Conservation (phyloP, 1,140 invertebrate genomes). For the Cyclargus thomasi region DNA sequence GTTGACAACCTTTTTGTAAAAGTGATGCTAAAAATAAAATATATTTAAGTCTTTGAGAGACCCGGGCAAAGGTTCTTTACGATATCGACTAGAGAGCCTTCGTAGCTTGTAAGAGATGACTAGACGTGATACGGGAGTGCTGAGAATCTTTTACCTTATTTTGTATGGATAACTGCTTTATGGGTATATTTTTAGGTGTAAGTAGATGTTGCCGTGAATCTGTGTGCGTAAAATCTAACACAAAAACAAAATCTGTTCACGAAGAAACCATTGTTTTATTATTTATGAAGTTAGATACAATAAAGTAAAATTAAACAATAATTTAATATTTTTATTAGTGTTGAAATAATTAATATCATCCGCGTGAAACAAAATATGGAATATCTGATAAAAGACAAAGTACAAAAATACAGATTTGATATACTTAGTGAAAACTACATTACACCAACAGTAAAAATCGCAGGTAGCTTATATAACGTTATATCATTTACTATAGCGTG, state of each 20-base stretch:
- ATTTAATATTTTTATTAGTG: too few relatives aligned
- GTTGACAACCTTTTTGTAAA: slow-evolving; percentile 19
- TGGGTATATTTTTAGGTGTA: background rate
- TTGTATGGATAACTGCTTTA: background rate
- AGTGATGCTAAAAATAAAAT: slow-evolving; percentile 10
- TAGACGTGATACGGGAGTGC: background rate
- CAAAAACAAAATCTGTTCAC: too few relatives aligned
- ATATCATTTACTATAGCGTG: background rate
- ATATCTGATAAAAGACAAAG: too few relatives aligned
- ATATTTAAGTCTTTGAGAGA: slow-evolving; percentile 13
- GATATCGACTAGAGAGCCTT: slow-evolving; percentile 5
- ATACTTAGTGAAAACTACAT: too few relatives aligned
- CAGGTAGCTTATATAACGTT: background rate
- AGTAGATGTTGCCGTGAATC: background rate
- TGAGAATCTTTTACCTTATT: background rate
- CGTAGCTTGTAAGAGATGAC: slow-evolving; percentile 2
- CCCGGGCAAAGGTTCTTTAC: slow-evolving; percentile 9
- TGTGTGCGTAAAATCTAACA: too few relatives aligned
- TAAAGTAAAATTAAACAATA: too few relatives aligned
- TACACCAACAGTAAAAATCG: too few relatives aligned
- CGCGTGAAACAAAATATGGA: too few relatives aligned
- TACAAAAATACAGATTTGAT: too few relatives aligned
- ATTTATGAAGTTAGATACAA: too few relatives aligned
- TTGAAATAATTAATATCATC: too few relatives aligned
- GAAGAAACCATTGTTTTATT: too few relatives aligned